Evolutionary conservation across 1,140 invertebrate species (phyloP).

Genomic region (Drosophila triauraria): DNA sequence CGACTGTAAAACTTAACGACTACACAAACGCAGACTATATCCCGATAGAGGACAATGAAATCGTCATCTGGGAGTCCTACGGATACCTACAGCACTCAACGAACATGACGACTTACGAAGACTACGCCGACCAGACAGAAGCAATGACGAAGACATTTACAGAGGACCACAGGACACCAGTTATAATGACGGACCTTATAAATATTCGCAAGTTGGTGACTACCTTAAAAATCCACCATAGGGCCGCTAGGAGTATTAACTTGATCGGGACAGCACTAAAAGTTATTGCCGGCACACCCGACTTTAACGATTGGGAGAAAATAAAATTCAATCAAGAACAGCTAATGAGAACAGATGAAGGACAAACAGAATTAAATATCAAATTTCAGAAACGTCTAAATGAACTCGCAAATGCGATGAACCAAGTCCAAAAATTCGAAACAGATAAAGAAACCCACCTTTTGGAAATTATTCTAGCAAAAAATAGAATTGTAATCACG

Average conservation of each 20-base stretch:
- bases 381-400: not conserved
- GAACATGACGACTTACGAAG: too few species aligned
- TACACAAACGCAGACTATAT: too few species aligned
- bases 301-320: slow-evolving; percentile 22
- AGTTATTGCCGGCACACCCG: not conserved
- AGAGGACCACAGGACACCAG: too few species aligned
- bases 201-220: too few species aligned
- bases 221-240: too few species aligned
- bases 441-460: not conserved
- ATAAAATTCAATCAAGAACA: slow-evolving; percentile 17
- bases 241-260: slow-evolving; percentile 10
- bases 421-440: not conserved
- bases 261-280: slow-evolving; percentile 8
- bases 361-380: not conserved
- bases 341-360: slow-evolving; percentile 11
- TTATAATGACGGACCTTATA: too few species aligned
- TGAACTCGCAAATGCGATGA: not conserved
- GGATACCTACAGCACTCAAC: too few species aligned
- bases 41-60: too few species aligned
- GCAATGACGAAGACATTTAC: too few species aligned
- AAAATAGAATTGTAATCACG: not conserved
- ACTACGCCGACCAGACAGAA: too few species aligned
- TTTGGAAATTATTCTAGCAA: not conserved
- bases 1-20: too few species aligned
- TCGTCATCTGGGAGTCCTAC: too few species aligned